A percentile compares a stretch with the other conserved stretches of the same genome.
phyloP scores from a whole-genome alignment of 1,140 invertebrate species.

The Teleogryllus occipitalis region DNA sequence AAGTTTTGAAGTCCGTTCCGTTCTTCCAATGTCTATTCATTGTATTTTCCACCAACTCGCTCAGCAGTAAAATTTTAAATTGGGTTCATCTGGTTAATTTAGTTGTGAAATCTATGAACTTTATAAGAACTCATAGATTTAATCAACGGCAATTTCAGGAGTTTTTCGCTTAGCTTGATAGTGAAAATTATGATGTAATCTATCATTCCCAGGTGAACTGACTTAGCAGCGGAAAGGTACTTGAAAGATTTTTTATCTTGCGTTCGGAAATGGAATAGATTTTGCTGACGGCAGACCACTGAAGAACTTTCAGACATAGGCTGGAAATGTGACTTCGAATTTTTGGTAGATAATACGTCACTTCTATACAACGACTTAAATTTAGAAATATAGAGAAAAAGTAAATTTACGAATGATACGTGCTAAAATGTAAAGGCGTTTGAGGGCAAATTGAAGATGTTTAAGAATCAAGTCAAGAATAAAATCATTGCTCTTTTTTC shows the following conservation, averaged over 20 bases:
- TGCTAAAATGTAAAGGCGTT: neutral
- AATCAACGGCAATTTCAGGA: conserved; percentile 27
- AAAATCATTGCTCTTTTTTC: neutral
- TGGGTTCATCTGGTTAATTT: conserved; percentile 20
- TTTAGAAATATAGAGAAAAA: conserved; percentile 7
- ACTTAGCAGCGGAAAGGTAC: conserved; percentile 8
- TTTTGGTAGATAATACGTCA: neutral
- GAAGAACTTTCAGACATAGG: conserved; percentile 10
- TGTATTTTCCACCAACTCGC: conserved; percentile 26
- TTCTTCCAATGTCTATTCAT: conserved; percentile 24
- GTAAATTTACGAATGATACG: conserved; percentile 7
- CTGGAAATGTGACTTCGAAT: neutral
- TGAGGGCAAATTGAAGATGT: neutral
- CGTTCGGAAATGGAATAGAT: neutral
- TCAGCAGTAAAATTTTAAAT: conserved; percentile 21
- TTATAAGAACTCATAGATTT: conserved; percentile 28
- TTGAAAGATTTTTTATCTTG: conserved; percentile 9
- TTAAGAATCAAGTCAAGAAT: conserved; percentile 8
- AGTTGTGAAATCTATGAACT: conserved; percentile 24
- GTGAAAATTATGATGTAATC: conserved; percentile 6
- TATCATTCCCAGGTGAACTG: neutral
- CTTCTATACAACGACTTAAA: neutral
- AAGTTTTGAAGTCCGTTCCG: conserved; percentile 16
- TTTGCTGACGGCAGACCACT: neutral
- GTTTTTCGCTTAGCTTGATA: conserved; percentile 26